Evolutionary conservation across 2,888 invertebrate species (phyloP), one percentile per base, ranked within the genome.

Genomic region (Rosalia funebris): DNA sequence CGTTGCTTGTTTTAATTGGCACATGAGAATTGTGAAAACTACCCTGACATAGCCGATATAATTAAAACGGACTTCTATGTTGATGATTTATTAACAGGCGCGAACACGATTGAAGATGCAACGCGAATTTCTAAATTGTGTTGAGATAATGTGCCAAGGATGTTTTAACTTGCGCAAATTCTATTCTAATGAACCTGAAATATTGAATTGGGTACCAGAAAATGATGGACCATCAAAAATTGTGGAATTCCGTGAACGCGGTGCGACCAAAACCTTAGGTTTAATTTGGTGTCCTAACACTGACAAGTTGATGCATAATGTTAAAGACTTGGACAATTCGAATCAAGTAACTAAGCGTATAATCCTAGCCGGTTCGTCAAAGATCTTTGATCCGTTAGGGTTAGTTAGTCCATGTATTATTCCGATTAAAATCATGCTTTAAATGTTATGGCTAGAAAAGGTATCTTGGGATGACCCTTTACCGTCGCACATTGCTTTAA

Each of bases 101-200:
- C 41, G 41, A 50, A 48, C n/a, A 58, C 45, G 31, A 12, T 42
- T 39, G 44, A 52, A 60, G 69, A 53, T 5, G 19, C 37, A 14
- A 39, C 32, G 14, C 17, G 42, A 1, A 53, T 53, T 39, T 53
- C 14, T 14, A 47, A 53, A 31, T 46, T 46, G 25, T 39, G 17
- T 45, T 19, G n/a, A 20, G 25, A 17, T 14, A 17, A n/a, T 42
- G 1, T 7, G n/a, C 42, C 42, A 42, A 42, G 42, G 42, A 10
- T 42, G 42, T 42, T 42, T 42, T 17, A 42, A 42, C 19, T 17
- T 42, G 42, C 42, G 42, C 3, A 42, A 42, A 42, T 42, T 42
- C n/a, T 17, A 42, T 42, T 16, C 16, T 1, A 42, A 42, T 42
- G n/a, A 42, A 5, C 17, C 17, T 11, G 19, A 42, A 42, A 17